Evolutionary conservation across 2,888 invertebrate genomes (phyloP), one percentile per base, ranked within the genome.

Genomic region (Tipula vernalis): DNA sequence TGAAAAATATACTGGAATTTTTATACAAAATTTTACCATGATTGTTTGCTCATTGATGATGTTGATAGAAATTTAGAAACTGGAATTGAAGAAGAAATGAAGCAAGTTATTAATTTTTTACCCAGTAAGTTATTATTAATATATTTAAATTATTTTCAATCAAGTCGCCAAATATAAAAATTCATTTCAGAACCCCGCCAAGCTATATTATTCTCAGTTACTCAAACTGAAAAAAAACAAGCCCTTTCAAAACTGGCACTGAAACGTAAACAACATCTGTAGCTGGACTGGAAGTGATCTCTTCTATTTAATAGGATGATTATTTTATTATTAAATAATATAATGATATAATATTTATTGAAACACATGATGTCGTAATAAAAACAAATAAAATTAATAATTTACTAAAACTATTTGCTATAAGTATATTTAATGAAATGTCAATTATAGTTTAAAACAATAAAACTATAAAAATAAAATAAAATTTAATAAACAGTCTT

Each of bases 171-270:
- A 47, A 36, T 44, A 1, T 86, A 86, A 57, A 44, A 87, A 86
- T 88, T 87, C 87, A 87, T 93, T 92, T 71, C 90, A 98, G 98
- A 98, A 92, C 94, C 95, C 57, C 94, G 99, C 86, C 98, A 99
- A 92, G 99, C 99, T 0, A 98, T 99, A 98, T 90, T 99, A 87
- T 99, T 99, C 92, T 98, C 98, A 90, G 99, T 99, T 0, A 99
- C 99, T 0, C 96, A 98, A 90, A 98, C 98, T 0, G 94, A 96
- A 89, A 98, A 98, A 92, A 98, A 96, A 0, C 97, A 99, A 91
- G 95, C 97, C 71, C 92, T 99, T 86, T 97, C 97, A 4, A 94
- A 95, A 42, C 92, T 98, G 71, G 98, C 99, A 0, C 92, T 99
- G 10, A 98, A 98, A 91, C 96, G 97, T 89, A 97, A 98, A 90